Evolutionary conservation across 2,888 invertebrate genomes (phyloP), one percentile per base, ranked within the genome.

Genomic region (Apodemia mormo): DNA sequence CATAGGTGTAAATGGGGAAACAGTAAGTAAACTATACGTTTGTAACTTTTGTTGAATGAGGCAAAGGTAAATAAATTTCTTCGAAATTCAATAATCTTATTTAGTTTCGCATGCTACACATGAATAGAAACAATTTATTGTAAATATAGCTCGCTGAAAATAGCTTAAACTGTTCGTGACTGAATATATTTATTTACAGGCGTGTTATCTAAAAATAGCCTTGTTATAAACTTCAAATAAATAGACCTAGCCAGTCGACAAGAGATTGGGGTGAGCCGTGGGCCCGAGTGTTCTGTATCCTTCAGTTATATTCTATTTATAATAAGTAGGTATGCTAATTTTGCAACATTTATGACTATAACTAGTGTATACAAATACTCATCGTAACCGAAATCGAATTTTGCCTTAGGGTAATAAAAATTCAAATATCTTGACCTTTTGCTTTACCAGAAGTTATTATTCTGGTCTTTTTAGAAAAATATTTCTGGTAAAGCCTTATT

Each of bases 61-160:
- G 49, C 49, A 49, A 49, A 49, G 12, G 12, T 49, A 43, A 49
- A 49, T 49, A 14, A 14, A 49, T 49, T 49, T 12, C 49, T 49
- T 49, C 49, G 49, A 14, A 49, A 49, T 49, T 14, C 49, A 1
- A 49, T 14, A 49, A 52, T 52, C n/a, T 52, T 52, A 52, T n/a
- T 52, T 52, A 52, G 3, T 58, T 22, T 58, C 56, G 56, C 29
- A 30, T 58, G 56, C 56, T 9, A 8, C 9, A 29, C 56, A 30
- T 29, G 30, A 58, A 58, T 58, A 58, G 29, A 58, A 58, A 58
- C 29, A n/a, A 52, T 52, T 52, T 52, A n/a, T 52, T 52, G n/a
- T 52, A 52, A 52, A 52, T 52, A 52, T 52, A 52, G 52, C 52
- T 33, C 12, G 37, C 14, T 37, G 61, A 33, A 37, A 61, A 61